Evolutionary conservation across 2,797 vertebrate species (phyloP), one percentile per base, ranked within the genome.

Genomic region (Calcarius lapponicus): DNA sequence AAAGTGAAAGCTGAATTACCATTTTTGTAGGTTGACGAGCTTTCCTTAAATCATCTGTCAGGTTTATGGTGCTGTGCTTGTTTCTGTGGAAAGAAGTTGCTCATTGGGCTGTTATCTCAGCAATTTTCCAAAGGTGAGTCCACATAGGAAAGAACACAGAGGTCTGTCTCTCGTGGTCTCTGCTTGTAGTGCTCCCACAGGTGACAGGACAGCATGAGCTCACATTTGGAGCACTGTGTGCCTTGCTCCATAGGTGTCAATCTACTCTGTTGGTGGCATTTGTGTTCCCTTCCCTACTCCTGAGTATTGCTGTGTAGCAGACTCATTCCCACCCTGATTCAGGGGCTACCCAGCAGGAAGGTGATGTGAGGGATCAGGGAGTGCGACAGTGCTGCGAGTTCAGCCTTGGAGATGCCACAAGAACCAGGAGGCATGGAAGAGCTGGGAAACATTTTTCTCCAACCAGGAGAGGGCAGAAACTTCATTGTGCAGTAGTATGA

Each of bases 401-500:
- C 56, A 89, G 64, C 22, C 34, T 29, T 57, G 45, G 29, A 71
- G 32, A 22, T 60, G 29, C 8, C 21, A 47, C 11, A 61, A 72
- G 28, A 9, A 69, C 28, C 24, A 58, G 40, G 14, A 80, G 26
- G 11, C 26, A 8, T 21, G 28, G 43, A 88, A 79, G 38, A 85
- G 64, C 51, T 36, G n/a, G 38, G 15, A 94, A 92, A 66, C 60
- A 43, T 57, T 85, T 93, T 80, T 92, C 45, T 89, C 42, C 65
- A 83, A 11, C 42, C 22, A 74, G 61, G 65, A 95, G 84, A 89
- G 86, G 91, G 84, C 75, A 92, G 84, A 95, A 88, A 93, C 13
- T 53, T 91, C 31, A 31, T 29, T 80, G 76, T 89, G n/a, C 42
- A n/a, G 16, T n/a, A 38, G 24, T 42, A 61, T 64, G 64, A 87